Percentiles rank a stretch among this genome's conserved stretches.
Evolutionary conservation across 2,113 vertebrate genomes (phyloP).

Genomic region (Corythaeola cristata): DNA sequence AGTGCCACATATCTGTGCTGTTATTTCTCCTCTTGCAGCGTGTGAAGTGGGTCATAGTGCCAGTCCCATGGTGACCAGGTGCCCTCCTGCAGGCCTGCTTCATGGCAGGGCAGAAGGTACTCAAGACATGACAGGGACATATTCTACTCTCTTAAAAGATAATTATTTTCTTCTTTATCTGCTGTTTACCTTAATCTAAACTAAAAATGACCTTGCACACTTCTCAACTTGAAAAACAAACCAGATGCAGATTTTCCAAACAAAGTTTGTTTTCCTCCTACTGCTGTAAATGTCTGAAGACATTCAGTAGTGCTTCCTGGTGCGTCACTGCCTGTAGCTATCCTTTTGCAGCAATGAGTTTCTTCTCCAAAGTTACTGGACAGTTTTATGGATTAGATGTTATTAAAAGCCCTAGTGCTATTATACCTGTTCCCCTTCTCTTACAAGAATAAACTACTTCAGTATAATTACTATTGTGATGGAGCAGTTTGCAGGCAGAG

Average conservation of each 20-base stretch:
- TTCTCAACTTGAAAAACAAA: background rate
- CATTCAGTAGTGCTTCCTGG: background rate
- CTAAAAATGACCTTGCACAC: background rate
- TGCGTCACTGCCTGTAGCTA: background rate
- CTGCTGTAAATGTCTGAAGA: background rate
- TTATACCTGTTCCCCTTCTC: background rate
- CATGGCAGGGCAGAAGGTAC: background rate
- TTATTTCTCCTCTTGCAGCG: background rate
- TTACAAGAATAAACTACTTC: background rate
- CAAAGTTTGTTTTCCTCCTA: background rate
- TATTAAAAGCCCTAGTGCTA: background rate
- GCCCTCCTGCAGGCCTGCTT: background rate
- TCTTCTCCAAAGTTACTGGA: background rate
- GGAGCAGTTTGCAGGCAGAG: background rate
- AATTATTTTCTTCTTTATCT: background rate
- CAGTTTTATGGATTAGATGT: background rate
- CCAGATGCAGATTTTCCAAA: background rate
- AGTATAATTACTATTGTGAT: background rate
- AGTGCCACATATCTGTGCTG: background rate
- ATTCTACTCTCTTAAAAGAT: background rate
- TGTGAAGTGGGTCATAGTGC: background rate
- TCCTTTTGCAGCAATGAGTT: background rate
- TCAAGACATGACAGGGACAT: background rate
- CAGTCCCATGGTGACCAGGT: background rate
- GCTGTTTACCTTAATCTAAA: background rate